These are phyloP conservation scores for Nycteola revayana DNA, from an alignment of 2,888 invertebrate species.

Conservation along the genomic window DNA sequence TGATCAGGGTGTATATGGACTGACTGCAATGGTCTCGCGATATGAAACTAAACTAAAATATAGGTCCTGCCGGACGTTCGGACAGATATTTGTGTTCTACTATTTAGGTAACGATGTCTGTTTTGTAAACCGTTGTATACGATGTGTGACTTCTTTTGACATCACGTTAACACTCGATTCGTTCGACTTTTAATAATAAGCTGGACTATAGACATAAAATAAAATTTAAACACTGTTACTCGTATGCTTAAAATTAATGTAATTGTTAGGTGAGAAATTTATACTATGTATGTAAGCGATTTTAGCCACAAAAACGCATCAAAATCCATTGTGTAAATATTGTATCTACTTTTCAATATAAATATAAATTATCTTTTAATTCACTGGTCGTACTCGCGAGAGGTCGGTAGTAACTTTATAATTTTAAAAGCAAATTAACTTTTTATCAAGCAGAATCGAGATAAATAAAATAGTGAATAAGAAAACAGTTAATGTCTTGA, in stretches of 20 bases:
- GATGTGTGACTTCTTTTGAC: slow-evolving; percentile 75
- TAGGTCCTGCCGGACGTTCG: slow-evolving; percentile 20
- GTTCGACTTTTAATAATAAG: slow-evolving; percentile 66
- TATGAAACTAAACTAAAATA: slow-evolving; percentile 21
- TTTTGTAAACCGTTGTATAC: slow-evolving; percentile 80
- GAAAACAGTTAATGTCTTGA: slow-evolving; percentile 56
- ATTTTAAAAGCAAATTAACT: slow-evolving; percentile 44
- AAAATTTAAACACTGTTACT: slow-evolving; percentile 80
- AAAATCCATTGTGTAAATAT: slow-evolving; percentile 63
- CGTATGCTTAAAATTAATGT: slow-evolving; percentile 75
- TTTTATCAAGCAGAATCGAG: slow-evolving; percentile 52
- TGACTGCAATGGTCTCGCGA: slow-evolving; percentile 24
- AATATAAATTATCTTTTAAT: slow-evolving; percentile 35
- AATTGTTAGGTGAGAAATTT: slow-evolving; percentile 72
- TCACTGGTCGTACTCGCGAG: slow-evolving; percentile 13
- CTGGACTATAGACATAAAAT: slow-evolving; percentile 68
- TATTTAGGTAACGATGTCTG: slow-evolving; percentile 64
- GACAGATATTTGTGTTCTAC: slow-evolving; percentile 55
- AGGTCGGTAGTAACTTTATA: slow-evolving; percentile 28
- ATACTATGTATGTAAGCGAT: slow-evolving; percentile 71
- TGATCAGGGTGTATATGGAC: slow-evolving; percentile 23
- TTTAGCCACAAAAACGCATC: slow-evolving; percentile 66
- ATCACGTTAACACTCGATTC: slow-evolving; percentile 62
- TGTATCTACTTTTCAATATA: slow-evolving; percentile 46
- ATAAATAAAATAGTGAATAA: slow-evolving; percentile 52